Evolutionary conservation across 2,888 invertebrate species (phyloP), one percentile per base, ranked within the genome.

Genomic region (Drosophila paucipuncta): DNA sequence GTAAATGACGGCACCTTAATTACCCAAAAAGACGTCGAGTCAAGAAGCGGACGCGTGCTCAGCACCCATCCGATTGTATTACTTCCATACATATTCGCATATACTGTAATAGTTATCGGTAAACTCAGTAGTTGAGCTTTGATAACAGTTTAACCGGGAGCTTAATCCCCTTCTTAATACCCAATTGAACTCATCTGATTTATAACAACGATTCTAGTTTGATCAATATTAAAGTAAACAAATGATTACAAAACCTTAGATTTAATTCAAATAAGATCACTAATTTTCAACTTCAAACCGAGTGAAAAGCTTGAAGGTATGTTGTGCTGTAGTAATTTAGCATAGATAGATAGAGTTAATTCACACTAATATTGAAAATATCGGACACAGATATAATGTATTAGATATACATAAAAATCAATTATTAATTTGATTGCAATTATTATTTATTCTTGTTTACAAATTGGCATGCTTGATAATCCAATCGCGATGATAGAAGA

Each of bases 401-500:
- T 10, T 16, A 10, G 13, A 33, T 11, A 33, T 22, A 22, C 10
- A n/a, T 41, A n/a, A 10, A 22, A 47, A 18, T 55, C 28, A 37
- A 28, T 28, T 37, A 35, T 37, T 10, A 18, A n/a, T 18, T 37
- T 11, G 28, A 18, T 31, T 13, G 39, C 22, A 47, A 16, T 16
- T 25, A 16, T 25, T 47, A 16, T 47, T 47, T 25, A 25, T 47
- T 47, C 7, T 47, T 47, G 22, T 25, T 57, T 71, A 82, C 63
- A 86, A 77, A 13, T 82, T 47, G 22, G 76, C 76, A 58, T 88
- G 58, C 47, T 82, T 22, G 2, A 76, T 73, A n/a, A 89, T 85
- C 90, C 90, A 90, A 10, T 83, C 77, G 39, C 72, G 70, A 61
- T 84, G 88, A 54, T 77, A 82, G 47, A 83, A 83, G 28, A 89